Percentiles rank a stretch among this genome's conserved stretches.
Conservation (phyloP, 2,797 vertebrate species). For the Hippopotamyrus pictus region DNA sequence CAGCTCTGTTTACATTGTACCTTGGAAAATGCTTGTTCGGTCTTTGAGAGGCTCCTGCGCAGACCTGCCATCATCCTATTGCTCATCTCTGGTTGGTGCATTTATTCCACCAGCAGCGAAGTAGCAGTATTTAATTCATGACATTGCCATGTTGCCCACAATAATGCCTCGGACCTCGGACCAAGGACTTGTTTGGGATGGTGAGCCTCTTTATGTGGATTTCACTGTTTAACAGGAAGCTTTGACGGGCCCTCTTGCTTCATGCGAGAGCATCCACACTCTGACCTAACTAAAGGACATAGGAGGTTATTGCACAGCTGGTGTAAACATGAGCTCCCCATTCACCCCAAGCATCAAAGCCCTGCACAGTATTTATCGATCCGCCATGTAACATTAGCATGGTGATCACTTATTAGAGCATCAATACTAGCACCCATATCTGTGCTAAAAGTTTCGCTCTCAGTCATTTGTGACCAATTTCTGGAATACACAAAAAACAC, state of each 20-base stretch:
- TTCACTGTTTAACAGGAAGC: not conserved
- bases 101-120: conserved; percentile 19
- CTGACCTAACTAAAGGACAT: conserved; percentile 21
- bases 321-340: conserved; percentile 24
- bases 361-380: conserved; percentile 6
- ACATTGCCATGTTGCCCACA: conserved; percentile 6
- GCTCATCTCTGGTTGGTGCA: conserved; percentile 26
- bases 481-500: not conserved
- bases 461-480: not conserved
- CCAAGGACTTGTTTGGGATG: conserved; percentile 6
- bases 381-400: conserved; percentile 15
- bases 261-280: conserved; percentile 8
- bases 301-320: conserved; percentile 22
- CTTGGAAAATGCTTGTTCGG: conserved; percentile 21
- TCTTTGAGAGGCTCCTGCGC: conserved; percentile 10
- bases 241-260: not conserved
- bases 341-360: conserved; percentile 13
- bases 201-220: conserved; percentile 11
- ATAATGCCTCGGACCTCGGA: conserved; percentile 9
- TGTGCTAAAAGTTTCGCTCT: not conserved
- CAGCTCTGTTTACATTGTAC: not conserved
- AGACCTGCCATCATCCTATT: conserved; percentile 28
- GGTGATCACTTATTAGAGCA: conserved; percentile 1
- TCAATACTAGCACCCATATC: conserved; percentile 1
- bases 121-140: conserved; percentile 11